Conservation (phyloP, 1,140 invertebrate genomes). For the Aphidius ervi region DNA sequence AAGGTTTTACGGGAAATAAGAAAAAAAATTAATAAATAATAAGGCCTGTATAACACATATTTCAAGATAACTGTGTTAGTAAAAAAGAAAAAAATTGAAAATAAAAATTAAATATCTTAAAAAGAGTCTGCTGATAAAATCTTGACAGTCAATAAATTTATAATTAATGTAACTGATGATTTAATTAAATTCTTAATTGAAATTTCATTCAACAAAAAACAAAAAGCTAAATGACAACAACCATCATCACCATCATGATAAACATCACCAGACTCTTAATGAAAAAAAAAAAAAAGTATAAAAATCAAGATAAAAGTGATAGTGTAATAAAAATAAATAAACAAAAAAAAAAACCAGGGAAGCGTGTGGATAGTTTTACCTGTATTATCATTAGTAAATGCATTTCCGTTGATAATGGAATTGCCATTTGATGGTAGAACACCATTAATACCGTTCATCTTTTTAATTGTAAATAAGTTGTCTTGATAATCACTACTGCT, state of each 20-base stretch:
- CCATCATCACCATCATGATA: not conserved
- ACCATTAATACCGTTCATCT: slow-evolving; percentile 33
- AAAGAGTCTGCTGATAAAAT: not conserved
- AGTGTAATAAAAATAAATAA: not conserved
- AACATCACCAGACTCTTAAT: not conserved
- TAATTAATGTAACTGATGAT: no score
- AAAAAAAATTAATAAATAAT: not conserved
- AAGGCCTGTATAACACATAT: slow-evolving; percentile 45
- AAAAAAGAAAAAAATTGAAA: not conserved
- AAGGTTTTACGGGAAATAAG: no score
- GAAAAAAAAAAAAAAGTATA: not conserved
- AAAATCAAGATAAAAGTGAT: not conserved
- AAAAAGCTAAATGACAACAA: no score
- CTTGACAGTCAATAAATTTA: no score
- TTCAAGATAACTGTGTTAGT: slow-evolving; percentile 37
- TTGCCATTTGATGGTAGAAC: slow-evolving; percentile 26
- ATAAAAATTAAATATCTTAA: not conserved
- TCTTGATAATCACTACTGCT: slow-evolving; percentile 27
- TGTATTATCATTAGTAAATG: slow-evolving; percentile 45
- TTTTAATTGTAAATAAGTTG: slow-evolving; percentile 30
- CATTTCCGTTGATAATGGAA: slow-evolving; percentile 38
- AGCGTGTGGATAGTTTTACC: slow-evolving; percentile 36
- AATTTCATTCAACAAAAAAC: no score
- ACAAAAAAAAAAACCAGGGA: not conserved
- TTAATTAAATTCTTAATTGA: no score